phyloP scores from a whole-genome alignment of 2,113 vertebrate species.

The Paradisaea rubra region DNA sequence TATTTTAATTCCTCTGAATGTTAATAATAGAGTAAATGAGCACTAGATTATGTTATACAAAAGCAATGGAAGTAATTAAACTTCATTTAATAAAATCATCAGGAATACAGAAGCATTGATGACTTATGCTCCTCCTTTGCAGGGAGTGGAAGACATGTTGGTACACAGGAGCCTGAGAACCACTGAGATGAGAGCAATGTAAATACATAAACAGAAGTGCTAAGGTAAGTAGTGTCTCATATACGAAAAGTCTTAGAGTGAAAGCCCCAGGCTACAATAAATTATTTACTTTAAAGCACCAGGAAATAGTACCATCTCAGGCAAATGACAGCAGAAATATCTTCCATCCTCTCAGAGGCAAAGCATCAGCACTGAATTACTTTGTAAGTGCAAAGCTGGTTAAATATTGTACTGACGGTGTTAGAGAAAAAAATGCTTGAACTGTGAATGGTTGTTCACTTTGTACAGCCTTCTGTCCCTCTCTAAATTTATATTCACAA shows the following conservation, averaged over 20 bases:
- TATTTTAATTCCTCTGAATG: slow-evolving; percentile 42
- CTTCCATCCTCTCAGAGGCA: neutral
- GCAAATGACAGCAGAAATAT: slow-evolving; percentile 20
- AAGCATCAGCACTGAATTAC: neutral
- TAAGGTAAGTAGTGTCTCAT: slow-evolving; percentile 16
- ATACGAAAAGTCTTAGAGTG: neutral
- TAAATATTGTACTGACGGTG: neutral
- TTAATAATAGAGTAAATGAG: slow-evolving; percentile 55
- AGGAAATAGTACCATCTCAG: slow-evolving; percentile 21
- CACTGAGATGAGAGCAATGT: slow-evolving; percentile 7
- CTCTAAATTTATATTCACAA: neutral
- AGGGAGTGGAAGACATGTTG: neutral
- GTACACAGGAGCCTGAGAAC: neutral
- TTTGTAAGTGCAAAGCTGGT: neutral
- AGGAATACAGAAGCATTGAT: slow-evolving; percentile 29
- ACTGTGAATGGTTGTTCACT: neutral
- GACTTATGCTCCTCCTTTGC: slow-evolving; percentile 18
- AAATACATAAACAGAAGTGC: slow-evolving; percentile 28
- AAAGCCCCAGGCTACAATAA: slow-evolving; percentile 40
- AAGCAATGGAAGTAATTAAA: slow-evolving; percentile 61
- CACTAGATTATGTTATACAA: slow-evolving; percentile 53
- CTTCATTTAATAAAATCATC: slow-evolving; percentile 58
- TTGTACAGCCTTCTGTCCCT: neutral
- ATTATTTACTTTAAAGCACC: slow-evolving; percentile 46
- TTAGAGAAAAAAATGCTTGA: neutral